Percentiles rank a stretch among this genome's conserved stretches.
Conservation (phyloP, 2,888 invertebrate species). For the Adineta ricciae region DNA sequence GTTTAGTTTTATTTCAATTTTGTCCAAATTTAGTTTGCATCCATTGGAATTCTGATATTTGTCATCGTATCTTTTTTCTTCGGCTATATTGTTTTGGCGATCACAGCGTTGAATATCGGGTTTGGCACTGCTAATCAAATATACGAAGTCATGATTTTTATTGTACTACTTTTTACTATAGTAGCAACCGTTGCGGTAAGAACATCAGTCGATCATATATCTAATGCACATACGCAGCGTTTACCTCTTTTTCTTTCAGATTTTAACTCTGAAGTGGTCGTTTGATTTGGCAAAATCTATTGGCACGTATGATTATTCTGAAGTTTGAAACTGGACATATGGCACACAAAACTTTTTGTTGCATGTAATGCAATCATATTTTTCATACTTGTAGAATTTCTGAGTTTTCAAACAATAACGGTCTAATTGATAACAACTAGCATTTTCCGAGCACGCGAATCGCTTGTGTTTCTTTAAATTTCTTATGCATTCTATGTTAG, state of each 20-base stretch:
- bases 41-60: neutral
- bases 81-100: neutral
- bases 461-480: too few relatives aligned
- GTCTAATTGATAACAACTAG: too few relatives aligned
- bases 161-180: neutral
- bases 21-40: neutral
- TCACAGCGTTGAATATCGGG: neutral
- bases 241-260: neutral
- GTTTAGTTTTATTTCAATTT: neutral
- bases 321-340: neutral
- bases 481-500: too few relatives aligned
- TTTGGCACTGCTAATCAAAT: neutral
- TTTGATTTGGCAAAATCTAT: neutral
- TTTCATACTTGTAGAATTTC: too few relatives aligned
- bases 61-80: neutral
- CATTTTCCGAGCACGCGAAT: too few relatives aligned
- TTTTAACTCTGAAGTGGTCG: neutral
- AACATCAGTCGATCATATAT: neutral
- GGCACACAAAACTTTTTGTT: too few relatives aligned
- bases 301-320: neutral
- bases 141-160: neutral
- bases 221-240: neutral
- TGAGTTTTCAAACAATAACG: too few relatives aligned
- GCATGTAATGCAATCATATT: too few relatives aligned
- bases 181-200: neutral